Evolutionary conservation across 2,113 vertebrate genomes (phyloP), one percentile per base, ranked within the genome.

Genomic region (Lagenorhynchus albirostris): DNA sequence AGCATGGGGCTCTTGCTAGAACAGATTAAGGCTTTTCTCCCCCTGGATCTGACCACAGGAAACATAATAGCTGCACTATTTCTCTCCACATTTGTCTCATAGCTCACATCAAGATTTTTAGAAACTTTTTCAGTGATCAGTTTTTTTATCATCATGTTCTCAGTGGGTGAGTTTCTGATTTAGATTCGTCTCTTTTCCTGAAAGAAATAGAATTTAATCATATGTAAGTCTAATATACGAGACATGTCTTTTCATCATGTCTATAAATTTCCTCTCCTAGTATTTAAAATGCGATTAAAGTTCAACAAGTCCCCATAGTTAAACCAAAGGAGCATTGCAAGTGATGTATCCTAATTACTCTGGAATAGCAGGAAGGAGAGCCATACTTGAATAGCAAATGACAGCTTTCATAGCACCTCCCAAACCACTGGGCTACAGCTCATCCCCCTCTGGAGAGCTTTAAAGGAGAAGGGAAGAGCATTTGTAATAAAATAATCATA

Each of bases 301-400:
- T 73, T 62, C 76, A 81, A 63, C 14, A 73, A 97, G 95, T 71
- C 36, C 18, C 71, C 70, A 79, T 47, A 73, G 82, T 31, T 41
- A 62, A 91, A 70, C 8, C 14, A 83, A 91, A 96, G 50, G 13
- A 91, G 3, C 26, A 63, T 20, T 58, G n/a, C 2, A 68, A 31
- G 93, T 93, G 74, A 80, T 53, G 7, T 5, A 95, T 77, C 18
- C 85, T 76, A 96, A 94, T 92, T 92, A 96, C 89, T 97, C 60
- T 89, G 90, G 13, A 12, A 63, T 4, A 53, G 62, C 23, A 91
- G 80, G 67, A 12, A 91, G 38, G 70, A 7, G 29, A 83, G 63
- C 12, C 53, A 50, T 36, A 50, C 21, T n/a, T 21, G 88, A 55
- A 65, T 12, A 79, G 26, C 36, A 55, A 80, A 81, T 55, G 67